Base-by-base conservation (phyloP, 1,140 invertebrate genomes). In the Pogonus chalceus region DNA sequence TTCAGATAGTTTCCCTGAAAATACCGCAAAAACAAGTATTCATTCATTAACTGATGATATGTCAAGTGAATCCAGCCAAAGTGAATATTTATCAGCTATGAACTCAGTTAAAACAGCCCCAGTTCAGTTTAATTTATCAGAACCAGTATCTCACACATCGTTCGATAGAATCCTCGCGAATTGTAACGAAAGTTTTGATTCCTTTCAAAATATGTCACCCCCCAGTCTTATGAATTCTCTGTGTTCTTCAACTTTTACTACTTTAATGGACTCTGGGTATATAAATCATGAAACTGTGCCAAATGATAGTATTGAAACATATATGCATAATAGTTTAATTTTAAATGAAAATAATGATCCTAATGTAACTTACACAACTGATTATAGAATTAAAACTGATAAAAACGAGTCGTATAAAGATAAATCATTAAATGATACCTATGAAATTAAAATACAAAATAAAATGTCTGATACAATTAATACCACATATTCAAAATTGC, bases 221-320 rank as follows among this genome's bases (percentile, higher is more conserved):
- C 68, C 68, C 16, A 69, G 67, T 60, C 53, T 70, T 18, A 61
- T 69, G 0, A 69, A 69, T 55, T 70, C 68, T 0, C 57, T 70
- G 60, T 69, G 68, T 59, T 69, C 66, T 7, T 69, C 68, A 2
- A 69, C 67, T 2, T 69, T 69, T 58, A 61, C 63, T 2, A 69
- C 65, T 56, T 54, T 70, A 20, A 70, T 70, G 68, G 66, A 69
- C 18, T 43, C 37, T 18, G 37, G 37, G 18, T 43, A 43, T 16
- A 16, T 9, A 43, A 43, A 43, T 43, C 26, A 4, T 7, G 26
- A 31, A 7, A 7, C 7, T 4, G 37, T 43, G 37, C 37, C 37
- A 43, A 43, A 43, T 43, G 18, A 12, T 43, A 4, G 18, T 9
- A 18, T n/a, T n/a, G n/a, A n/a, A n/a, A n/a, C n/a, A n/a, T n/a